Percentiles rank a stretch among this genome's conserved stretches.
Conservation (phyloP, 1,140 invertebrate genomes). For the Elysia chlorotica region DNA sequence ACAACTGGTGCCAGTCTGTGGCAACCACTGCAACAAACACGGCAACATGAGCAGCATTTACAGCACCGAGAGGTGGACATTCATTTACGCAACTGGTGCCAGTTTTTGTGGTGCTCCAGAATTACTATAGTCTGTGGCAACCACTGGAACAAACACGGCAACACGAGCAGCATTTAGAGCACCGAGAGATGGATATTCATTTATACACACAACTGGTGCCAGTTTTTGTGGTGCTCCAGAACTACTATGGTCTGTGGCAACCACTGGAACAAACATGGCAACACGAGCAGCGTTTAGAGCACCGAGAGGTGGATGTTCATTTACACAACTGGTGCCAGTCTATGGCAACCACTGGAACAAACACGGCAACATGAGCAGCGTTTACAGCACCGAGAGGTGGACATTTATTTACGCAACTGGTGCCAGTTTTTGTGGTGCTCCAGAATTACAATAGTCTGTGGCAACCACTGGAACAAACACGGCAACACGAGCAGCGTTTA, state of each 20-base stretch:
- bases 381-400: too few species aligned
- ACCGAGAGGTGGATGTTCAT: conserved; percentile 1
- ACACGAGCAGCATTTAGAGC: too few species aligned
- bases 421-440: conserved; percentile 31
- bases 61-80: background rate
- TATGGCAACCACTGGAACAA: background rate
- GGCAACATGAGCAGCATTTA: too few species aligned
- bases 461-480: background rate
- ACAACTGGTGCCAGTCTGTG: background rate
- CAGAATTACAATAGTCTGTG: background rate
- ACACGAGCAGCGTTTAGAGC: background rate
- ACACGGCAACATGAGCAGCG: background rate
- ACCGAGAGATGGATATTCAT: too few species aligned
- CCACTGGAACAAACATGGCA: background rate
- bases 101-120: too few species aligned
- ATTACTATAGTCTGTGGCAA: too few species aligned
- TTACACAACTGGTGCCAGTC: background rate
- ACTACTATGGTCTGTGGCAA: background rate
- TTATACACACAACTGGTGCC: too few species aligned
- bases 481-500: too few species aligned
- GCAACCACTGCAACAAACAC: background rate
- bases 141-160: background rate
- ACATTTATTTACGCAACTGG: background rate
- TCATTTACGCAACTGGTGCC: too few species aligned
- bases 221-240: too few species aligned